Base-by-base conservation (phyloP, 2,888 invertebrate species). In the Brachypterus glaber region DNA sequence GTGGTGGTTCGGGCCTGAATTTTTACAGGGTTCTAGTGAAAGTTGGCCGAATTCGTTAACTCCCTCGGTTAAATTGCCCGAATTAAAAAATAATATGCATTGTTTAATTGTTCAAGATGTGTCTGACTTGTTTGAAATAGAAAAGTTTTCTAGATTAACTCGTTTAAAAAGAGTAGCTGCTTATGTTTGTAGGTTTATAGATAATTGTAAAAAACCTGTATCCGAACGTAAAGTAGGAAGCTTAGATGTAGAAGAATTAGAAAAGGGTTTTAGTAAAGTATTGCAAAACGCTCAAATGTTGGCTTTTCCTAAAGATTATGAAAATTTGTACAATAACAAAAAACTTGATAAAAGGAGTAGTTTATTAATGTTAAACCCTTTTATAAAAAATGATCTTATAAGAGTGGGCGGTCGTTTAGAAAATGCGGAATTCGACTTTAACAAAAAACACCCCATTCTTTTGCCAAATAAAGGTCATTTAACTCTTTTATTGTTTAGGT, bases 381-480 rank as follows among this genome's bases (percentile, higher is more conserved):
- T 47, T 40, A 21, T 48, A 7, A 25, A 39, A n/a, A 11, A 38
- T 8, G 42, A 38, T 14, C 30, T 48, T 21, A 33, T 47, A 5
- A 32, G 44, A 15, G 47, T 48, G 15, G 48, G 47, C n/a, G 45
- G 47, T 13, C 27, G 44, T 18, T 39, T 42, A 25, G 17, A 29
- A 12, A 21, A 39, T 11, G 35, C 44, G 7, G 14, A 21, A 15
- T 38, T 39, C n/a, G 14, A 14, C 4, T 49, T 35, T 17, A 25
- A 35, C 16, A 33, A 40, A 29, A 47, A 33, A 40, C 40, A 47
- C 33, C 49, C 42, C 7, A 37, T 46, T 9, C 11, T 50, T 9
- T 32, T 50, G 17, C 33, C 33, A n/a, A 17, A 29, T 7, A 43
- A 45, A n/a, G 46, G 50, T 38, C 16, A 2, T 7, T 32, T 48